A percentile compares a stretch with the other conserved stretches of the same genome.
Conservation (phyloP, 2,797 vertebrate species). For the Protonibea diacanthus region DNA sequence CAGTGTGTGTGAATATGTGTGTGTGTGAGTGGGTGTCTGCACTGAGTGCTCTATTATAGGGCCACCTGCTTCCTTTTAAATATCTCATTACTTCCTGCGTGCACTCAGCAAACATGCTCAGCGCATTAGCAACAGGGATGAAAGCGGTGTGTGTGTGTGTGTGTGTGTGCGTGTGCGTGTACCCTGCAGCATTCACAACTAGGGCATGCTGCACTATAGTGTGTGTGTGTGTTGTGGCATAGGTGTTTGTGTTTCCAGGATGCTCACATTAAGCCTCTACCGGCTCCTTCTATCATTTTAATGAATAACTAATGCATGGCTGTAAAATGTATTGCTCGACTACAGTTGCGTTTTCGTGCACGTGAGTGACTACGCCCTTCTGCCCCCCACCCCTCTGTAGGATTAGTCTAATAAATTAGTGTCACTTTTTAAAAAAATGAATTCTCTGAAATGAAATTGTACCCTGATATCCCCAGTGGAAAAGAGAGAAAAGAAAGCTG, state of each 20-base stretch:
- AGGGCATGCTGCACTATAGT: not conserved
- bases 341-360: conserved; percentile 8
- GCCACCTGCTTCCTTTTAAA: conserved; percentile 75
- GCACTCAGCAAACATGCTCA: conserved; percentile 64
- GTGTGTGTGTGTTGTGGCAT: conserved; percentile 21
- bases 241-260: conserved; percentile 57
- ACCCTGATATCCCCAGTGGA: conserved; percentile 48
- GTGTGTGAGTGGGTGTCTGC: conserved; percentile 10
- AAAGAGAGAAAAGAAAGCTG: conserved; percentile 64
- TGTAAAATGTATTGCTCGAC: conserved; percentile 37
- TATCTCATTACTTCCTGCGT: conserved; percentile 74
- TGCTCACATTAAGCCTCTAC: conserved; percentile 49
- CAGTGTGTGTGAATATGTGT: not conserved
- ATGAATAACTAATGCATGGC: conserved; percentile 68
- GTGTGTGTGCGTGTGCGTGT: conserved; percentile 23
- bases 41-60: conserved; percentile 63
- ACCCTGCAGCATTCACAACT: conserved; percentile 32
- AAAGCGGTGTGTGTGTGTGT: conserved; percentile 24
- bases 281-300: conserved; percentile 42
- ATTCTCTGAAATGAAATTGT: conserved; percentile 47
- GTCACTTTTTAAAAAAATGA: conserved; percentile 42
- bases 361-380: not conserved
- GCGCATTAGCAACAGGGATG: conserved; percentile 49
- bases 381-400: not conserved
- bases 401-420: conserved; percentile 64